Evolutionary conservation across 1,140 invertebrate genomes (phyloP).

Genomic region (Drosophila ficusphila): DNA sequence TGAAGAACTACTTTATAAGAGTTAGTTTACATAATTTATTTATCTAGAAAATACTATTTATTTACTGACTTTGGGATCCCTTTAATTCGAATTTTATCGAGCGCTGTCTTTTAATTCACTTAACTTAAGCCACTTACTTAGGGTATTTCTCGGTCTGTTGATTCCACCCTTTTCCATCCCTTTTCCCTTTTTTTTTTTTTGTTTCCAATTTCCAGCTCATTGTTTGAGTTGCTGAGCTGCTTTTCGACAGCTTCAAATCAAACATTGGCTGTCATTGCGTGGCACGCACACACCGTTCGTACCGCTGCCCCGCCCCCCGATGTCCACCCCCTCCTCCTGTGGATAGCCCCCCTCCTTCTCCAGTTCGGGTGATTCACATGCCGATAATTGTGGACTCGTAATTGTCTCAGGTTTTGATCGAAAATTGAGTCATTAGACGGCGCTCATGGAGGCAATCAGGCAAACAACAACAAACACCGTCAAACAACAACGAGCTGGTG

Average conservation of each 20-base stretch:
- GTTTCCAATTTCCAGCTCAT: conserved; percentile 10
- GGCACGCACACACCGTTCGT: conserved; percentile 47
- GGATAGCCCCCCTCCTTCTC: not conserved
- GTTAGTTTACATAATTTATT: too few relatives aligned
- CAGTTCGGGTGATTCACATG: conserved; percentile 46
- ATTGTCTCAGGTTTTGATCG: conserved; percentile 59
- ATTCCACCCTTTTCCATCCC: conserved; percentile 1
- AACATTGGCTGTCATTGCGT: conserved; percentile 68
- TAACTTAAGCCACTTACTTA: conserved; percentile 12
- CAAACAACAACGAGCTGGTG: conserved; percentile 13
- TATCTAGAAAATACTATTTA: not conserved
- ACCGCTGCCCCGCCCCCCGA: not conserved
- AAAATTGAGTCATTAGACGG: conserved; percentile 78
- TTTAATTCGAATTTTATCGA: not conserved
- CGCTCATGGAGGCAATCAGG: conserved; percentile 45
- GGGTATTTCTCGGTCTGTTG: conserved; percentile 21
- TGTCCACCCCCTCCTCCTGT: too few relatives aligned
- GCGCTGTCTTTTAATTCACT: conserved; percentile 10
- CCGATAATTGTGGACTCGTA: conserved; percentile 65
- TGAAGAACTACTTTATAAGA: too few relatives aligned
- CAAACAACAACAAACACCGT: conserved; percentile 31
- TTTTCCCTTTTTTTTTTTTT: conserved; percentile 2
- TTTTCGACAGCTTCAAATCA: conserved; percentile 75
- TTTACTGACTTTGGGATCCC: not conserved
- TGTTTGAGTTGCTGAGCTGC: conserved; percentile 32